Base-by-base conservation (phyloP, 2,888 invertebrate species). In the Xanthorhoe designata region DNA sequence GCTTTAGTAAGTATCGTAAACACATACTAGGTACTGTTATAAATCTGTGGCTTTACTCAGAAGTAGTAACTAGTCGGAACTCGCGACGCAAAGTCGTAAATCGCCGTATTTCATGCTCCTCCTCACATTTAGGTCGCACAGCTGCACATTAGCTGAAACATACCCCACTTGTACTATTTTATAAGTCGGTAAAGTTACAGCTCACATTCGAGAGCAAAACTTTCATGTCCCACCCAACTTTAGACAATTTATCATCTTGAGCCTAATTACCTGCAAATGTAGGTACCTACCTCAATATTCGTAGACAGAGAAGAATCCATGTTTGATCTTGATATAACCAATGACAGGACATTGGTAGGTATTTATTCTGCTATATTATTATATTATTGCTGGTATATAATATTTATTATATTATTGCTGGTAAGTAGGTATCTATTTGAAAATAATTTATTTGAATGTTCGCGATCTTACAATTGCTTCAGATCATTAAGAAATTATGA, bases 41-140 rank as follows among this genome's bases (percentile, higher is more conserved):
- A 24, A 51, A 60, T 35, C 57, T 61, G 29, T 60, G 61, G 15
- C 60, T 32, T 68, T 64, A 56, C 61, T 53, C 56, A 65, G 68
- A 64, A 68, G 55, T 62, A 38, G 24, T 68, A 51, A 59, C 47
- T 52, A 49, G 50, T 54, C 38, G 64, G 65, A 65, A 62, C 65
- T 63, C 45, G 51, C 56, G 55, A 42, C 50, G 54, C 68, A 69
- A 42, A 42, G 51, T 69, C 68, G 69, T 72, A 69, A 72, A 72
- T 74, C 69, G 68, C 69, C 53, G 61, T 69, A 68, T 69, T 68
- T 64, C 50, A 61, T 61, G 45, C 59, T 42, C 32, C 50, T 53
- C 13, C 17, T 32, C 32, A 64, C 49, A 74, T 73, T 66, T 69
- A 64, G 74, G 74, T 69, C 74, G 7, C 32, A 60, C 70, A 73